Evolutionary conservation across 2,113 vertebrate genomes (phyloP).

Genomic region (Percopsis transmontana): DNA sequence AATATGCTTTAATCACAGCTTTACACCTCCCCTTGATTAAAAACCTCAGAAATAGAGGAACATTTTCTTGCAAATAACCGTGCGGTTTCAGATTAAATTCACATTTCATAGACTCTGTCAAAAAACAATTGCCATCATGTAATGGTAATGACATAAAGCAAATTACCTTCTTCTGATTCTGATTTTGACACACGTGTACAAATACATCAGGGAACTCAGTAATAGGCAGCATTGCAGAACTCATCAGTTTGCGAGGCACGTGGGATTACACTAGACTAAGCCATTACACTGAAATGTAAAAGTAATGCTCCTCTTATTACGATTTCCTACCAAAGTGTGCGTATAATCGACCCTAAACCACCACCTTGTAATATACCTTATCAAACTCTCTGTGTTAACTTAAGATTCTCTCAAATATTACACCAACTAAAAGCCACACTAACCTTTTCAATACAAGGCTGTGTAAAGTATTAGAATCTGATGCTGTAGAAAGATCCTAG

Average conservation of each 20-base stretch:
- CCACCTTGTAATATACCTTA: constrained; percentile 34
- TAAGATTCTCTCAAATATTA: constrained; percentile 51
- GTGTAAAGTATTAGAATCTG: constrained; percentile 97
- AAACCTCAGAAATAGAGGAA: neutral
- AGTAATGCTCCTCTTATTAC: constrained; percentile 62
- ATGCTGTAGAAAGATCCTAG: constrained; percentile 99
- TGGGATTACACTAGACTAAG: constrained; percentile 63
- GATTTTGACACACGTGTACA: constrained; percentile 9
- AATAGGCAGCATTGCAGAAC: constrained; percentile 63
- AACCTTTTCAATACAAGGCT: constrained; percentile 91
- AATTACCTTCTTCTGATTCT: neutral
- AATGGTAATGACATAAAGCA: constrained; percentile 19
- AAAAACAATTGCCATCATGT: constrained; percentile 9
- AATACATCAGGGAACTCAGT: constrained; percentile 36
- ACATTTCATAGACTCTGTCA: constrained; percentile 14
- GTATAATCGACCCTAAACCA: constrained; percentile 44
- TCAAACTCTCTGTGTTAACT: constrained; percentile 80
- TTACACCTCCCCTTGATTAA: constrained; percentile 15
- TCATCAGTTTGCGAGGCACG: constrained; percentile 71
- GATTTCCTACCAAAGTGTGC: constrained; percentile 68
- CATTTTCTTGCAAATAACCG: constrained; percentile 55
- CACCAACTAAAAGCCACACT: constrained; percentile 79
- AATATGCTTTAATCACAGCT: constrained; percentile 47
- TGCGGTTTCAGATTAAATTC: constrained; percentile 62
- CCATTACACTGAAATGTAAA: constrained; percentile 73